Percentiles rank a stretch among this genome's conserved stretches.
phyloP scores from a whole-genome alignment of 1,140 invertebrate genomes.

The Temnothorax nylanderi region DNA sequence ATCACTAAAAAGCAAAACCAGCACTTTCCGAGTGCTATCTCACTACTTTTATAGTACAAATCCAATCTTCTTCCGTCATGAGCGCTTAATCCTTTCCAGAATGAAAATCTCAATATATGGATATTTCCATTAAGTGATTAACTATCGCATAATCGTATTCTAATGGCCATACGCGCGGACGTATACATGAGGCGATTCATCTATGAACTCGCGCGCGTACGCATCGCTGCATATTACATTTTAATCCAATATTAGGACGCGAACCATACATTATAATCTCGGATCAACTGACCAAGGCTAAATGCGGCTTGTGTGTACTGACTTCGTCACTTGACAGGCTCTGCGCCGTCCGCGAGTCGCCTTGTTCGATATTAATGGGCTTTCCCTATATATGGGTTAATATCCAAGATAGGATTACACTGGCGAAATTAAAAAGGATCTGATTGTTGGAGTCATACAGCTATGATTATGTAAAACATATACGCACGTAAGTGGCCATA shows the following conservation, averaged over 20 bases:
- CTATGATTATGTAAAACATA: not conserved
- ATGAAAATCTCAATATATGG: not conserved
- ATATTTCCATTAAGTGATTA: slow-evolving; percentile 31
- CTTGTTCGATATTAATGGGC: slow-evolving; percentile 31
- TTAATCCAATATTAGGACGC: slow-evolving; percentile 69
- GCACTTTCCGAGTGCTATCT: not conserved
- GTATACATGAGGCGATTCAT: not conserved
- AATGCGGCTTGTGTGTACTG: slow-evolving; percentile 61
- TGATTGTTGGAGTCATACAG: not conserved
- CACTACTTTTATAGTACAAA: not conserved
- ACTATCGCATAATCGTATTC: slow-evolving; percentile 38
- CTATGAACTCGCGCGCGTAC: slow-evolving; percentile 4
- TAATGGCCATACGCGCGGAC: slow-evolving; percentile 29
- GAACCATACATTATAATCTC: slow-evolving; percentile 70
- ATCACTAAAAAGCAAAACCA: not conserved
- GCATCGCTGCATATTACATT: slow-evolving; percentile 57
- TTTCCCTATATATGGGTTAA: not conserved
- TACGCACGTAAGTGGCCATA: not conserved
- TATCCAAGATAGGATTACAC: not conserved
- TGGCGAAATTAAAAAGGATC: not conserved
- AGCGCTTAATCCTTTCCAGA: not conserved
- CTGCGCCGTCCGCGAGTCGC: not conserved
- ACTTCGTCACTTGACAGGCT: slow-evolving; percentile 60
- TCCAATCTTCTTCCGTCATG: not conserved
- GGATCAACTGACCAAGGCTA: slow-evolving; percentile 61